Conservation (phyloP, 2,888 invertebrate species). For the Callinectes sapidus region DNA sequence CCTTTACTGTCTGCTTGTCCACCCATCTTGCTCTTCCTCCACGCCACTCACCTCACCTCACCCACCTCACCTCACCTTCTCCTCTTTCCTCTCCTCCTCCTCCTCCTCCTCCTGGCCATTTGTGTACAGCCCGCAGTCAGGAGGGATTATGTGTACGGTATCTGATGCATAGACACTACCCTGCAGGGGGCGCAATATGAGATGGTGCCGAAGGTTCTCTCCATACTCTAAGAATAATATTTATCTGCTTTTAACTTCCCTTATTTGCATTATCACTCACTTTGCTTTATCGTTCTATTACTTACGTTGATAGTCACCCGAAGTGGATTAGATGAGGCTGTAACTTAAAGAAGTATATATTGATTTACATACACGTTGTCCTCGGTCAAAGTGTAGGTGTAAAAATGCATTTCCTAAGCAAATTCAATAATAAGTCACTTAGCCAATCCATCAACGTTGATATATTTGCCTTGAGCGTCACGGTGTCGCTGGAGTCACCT, state of each 20-base stretch:
- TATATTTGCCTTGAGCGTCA: background rate
- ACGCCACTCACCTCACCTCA: background rate
- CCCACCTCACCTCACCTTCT: background rate
- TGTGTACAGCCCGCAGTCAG: background rate
- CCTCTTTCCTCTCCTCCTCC: background rate
- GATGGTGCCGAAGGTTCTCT: background rate
- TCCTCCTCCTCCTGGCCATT: slow-evolving; percentile 3
- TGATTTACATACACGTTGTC: background rate
- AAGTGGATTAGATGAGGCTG: background rate
- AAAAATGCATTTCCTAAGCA: background rate
- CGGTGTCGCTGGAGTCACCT: background rate
- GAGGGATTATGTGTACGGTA: background rate
- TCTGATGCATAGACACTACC: background rate
- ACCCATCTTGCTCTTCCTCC: background rate
- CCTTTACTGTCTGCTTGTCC: slow-evolving; percentile 2
- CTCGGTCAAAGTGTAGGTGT: background rate
- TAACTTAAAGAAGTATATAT: background rate
- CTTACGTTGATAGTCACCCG: background rate
- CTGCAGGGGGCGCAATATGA: background rate
- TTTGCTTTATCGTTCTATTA: background rate
- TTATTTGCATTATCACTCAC: background rate
- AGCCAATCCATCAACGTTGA: background rate
- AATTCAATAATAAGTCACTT: background rate
- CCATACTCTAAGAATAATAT: background rate
- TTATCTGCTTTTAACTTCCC: background rate